Evolutionary conservation across 1,140 invertebrate genomes (phyloP), one percentile per base, ranked within the genome.

Genomic region (Cheumatopsyche charites): DNA sequence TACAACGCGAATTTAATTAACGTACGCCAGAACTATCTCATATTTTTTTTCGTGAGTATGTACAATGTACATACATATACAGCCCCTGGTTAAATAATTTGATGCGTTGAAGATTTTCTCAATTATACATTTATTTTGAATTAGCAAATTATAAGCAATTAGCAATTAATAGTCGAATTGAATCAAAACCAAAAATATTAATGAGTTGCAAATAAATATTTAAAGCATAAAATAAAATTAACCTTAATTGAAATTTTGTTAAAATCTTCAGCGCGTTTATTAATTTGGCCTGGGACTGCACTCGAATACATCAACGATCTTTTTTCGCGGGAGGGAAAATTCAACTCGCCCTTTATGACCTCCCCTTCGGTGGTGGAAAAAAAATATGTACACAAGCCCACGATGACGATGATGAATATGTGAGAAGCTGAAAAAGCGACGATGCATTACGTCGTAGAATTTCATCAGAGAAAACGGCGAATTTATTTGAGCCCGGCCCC

Each of bases 401-500:
- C 19, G 19, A 5, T 17, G 9, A 52, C n/a, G 21, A 58, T 58
- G 55, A 58, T 58, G 55, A 58, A 58, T 58, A 58, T 13, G 55
- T 58, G 55, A 58, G 21, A 58, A 26, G 55, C 19, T 25, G 55
- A 58, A 58, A 58, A 58, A 21, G 55, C 17, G 17, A n/a, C 55
- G 17, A 23, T 58, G 19, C 55, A 58, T 58, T 26, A 26, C 55
- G 55, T 25, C 23, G 55, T 58, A 17, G 55, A 58, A 58, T 25
- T 58, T 58, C 55, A 58, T 58, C 55, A 58, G 21, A 12, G 19
- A 19, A 25, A 26, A 58, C 7, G 19, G 55, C 55, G 23, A 58
- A 58, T 58, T 58, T 58, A 25, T 58, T 58, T 26, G 55, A 25
- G 21, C 23, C 55, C 29, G 29, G 29, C 29, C 29, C 29, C 3